Evolutionary conservation across 2,888 invertebrate genomes (phyloP), one percentile per base, ranked within the genome.

Genomic region (Ariolimax columbianus): DNA sequence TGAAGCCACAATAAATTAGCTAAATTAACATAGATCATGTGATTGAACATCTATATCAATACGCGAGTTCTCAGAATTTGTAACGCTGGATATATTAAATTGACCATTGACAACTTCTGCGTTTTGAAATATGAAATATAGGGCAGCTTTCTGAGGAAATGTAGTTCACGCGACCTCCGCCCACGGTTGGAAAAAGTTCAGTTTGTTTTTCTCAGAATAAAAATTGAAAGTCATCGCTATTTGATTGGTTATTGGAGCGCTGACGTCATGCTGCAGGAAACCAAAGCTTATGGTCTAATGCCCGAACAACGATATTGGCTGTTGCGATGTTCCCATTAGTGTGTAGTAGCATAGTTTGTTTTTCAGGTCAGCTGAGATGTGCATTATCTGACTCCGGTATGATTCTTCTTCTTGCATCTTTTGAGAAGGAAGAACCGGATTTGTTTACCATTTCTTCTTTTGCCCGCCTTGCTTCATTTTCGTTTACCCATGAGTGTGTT

Each of bases 221-320:
- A 11, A 73, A 11, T 2, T 19, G 47, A 73, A 47, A 43, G 26
- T 40, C 2, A 7, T 26, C 19, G 30, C 9, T 43, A n/a, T 40
- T 38, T 47, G 43, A 30, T 26, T 43, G 73, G 47, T 17, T 47
- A 14, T n/a, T 47, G 0, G 4, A 1, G n/a, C 9, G 43, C n/a
- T 73, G 47, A 30, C 43, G 43, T 47, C 73, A 73, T 43, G 9
- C 47, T 30, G n/a, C 73, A 73, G 73, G 73, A 73, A 73, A 47
- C 47, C 7, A 26, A 40, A 47, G 43, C 47, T 73, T 73, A 73
- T 17, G 26, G 14, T 73, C 47, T 43, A n/a, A 43, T 7, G n/a
- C 47, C 43, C 26, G 43, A 30, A 47, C 43, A 17, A 30, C 43
- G 3, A n/a, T 43, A 47, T 73, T 73, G 72, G 72, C 40, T 40